phyloP scores from a whole-genome alignment of 2,888 invertebrate genomes.

The Philaethria dido region DNA sequence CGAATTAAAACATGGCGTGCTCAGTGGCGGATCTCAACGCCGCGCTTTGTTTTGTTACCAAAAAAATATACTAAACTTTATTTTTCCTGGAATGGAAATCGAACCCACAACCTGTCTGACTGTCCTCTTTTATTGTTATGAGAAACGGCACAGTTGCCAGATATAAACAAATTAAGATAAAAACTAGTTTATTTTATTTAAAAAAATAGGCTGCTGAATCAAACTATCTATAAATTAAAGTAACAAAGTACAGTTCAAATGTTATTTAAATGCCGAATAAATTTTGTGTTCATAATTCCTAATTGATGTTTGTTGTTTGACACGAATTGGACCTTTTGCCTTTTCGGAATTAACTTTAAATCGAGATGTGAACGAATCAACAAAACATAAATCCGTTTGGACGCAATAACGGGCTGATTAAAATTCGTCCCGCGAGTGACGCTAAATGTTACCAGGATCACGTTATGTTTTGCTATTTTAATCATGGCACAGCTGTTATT shows the following conservation, averaged over 20 bases:
- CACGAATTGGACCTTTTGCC: conserved; percentile 55
- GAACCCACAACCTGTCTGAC: no score
- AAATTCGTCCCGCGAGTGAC: conserved; percentile 52
- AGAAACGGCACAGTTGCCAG: no score
- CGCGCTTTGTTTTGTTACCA: no score
- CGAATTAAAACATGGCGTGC: no score
- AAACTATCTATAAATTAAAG: conserved; percentile 8
- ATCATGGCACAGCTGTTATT: conserved; percentile 32
- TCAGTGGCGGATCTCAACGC: no score
- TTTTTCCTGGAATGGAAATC: no score
- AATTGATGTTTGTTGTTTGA: conserved; percentile 33
- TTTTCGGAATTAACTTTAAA: conserved; percentile 59
- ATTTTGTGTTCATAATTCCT: conserved; percentile 24
- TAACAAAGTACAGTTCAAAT: conserved; percentile 14
- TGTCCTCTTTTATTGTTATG: no score
- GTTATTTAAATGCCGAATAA: conserved; percentile 22
- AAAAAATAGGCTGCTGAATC: no score
- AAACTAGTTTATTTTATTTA: no score
- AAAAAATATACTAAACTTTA: no score
- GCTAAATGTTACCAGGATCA: conserved; percentile 37
- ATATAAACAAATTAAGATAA: no score
- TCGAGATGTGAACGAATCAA: conserved; percentile 61
- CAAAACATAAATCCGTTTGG: conserved; percentile 53
- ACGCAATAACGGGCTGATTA: conserved; percentile 53
- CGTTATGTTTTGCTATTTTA: conserved; percentile 27